phyloP scores from a whole-genome alignment of 2,797 vertebrate genomes.

The Channallabes apus region DNA sequence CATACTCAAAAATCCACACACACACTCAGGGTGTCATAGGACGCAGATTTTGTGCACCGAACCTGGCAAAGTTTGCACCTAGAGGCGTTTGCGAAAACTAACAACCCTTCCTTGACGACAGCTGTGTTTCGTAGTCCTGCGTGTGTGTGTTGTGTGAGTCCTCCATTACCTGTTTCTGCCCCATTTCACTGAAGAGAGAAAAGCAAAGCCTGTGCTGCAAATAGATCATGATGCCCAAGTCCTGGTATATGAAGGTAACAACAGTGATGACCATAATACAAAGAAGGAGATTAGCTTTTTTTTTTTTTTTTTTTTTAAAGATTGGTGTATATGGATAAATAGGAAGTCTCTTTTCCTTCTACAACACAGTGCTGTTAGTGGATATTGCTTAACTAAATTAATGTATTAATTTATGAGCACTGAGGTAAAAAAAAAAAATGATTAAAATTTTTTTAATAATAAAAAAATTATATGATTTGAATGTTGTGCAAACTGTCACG shows the following conservation, averaged over 20 bases:
- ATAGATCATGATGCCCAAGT: constrained; percentile 28
- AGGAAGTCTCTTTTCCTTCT: neutral
- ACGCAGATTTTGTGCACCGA: neutral
- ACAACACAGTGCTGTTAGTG: neutral
- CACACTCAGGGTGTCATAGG: no score
- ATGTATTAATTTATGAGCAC: no score
- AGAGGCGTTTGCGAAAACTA: constrained; percentile 27
- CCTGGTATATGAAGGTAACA: constrained; percentile 57
- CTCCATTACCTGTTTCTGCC: constrained; percentile 48
- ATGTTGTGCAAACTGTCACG: no score
- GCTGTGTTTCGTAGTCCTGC: constrained; percentile 29
- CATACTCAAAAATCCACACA: neutral
- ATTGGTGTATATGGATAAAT: neutral
- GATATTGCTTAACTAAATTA: neutral
- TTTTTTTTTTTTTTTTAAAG: constrained; percentile 55
- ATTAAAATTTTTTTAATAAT: no score
- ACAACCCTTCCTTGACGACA: constrained; percentile 42
- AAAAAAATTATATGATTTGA: no score
- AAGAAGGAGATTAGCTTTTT: neutral
- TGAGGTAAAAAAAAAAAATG: no score
- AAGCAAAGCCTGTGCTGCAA: constrained; percentile 23
- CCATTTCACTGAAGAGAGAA: constrained; percentile 40
- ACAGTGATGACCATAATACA: constrained; percentile 55
- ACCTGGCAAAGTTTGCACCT: neutral
- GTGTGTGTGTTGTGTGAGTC: constrained; percentile 16